phyloP scores from a whole-genome alignment of 1,140 invertebrate genomes.

The Ostrea denselamellosa region DNA sequence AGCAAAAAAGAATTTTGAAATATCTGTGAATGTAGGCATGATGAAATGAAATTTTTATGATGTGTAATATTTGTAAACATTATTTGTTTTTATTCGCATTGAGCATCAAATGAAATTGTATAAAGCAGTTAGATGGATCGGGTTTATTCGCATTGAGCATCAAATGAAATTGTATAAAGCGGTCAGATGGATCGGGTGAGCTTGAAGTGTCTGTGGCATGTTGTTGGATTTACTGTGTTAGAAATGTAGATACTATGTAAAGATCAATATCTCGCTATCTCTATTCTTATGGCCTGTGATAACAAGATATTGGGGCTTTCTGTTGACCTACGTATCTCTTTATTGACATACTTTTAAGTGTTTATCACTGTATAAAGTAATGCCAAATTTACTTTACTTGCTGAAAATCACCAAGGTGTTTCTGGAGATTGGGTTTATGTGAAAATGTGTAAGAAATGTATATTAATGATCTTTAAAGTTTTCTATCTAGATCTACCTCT shows the following conservation, averaged over 20 bases:
- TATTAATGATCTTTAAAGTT: neutral
- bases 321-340: neutral
- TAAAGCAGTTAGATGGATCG: neutral
- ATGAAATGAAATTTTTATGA: no score
- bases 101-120: no score
- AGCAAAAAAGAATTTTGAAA: no score
- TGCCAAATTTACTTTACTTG: slow-evolving; percentile 4
- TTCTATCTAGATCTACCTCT: neutral
- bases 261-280: slow-evolving; percentile 21
- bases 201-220: neutral
- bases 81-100: no score
- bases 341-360: slow-evolving; percentile 32
- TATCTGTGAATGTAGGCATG: no score
- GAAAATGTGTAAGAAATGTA: neutral
- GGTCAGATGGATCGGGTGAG: neutral
- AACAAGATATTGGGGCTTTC: neutral
- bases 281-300: neutral
- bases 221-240: slow-evolving; percentile 8
- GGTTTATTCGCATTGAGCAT: neutral
- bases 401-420: neutral
- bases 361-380: slow-evolving; percentile 27
- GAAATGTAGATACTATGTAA: neutral
- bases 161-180: no score
- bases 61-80: no score
- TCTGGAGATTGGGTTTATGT: neutral